Evolutionary conservation across 2,888 invertebrate species (phyloP).

Genomic region (Erebia aethiops): DNA sequence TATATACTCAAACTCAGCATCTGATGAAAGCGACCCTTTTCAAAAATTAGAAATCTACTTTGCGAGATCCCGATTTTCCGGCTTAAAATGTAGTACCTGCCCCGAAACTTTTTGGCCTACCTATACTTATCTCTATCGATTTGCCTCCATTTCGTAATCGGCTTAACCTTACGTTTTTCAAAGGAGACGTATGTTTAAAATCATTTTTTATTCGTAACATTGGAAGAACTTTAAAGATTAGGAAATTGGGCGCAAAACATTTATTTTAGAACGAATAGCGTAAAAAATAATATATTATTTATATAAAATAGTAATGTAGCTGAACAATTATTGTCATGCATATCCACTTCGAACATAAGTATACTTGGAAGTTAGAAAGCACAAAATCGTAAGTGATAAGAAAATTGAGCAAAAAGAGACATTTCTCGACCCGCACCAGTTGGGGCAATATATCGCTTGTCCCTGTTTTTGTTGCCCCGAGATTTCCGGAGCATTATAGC

Average conservation of each 20-base stretch:
- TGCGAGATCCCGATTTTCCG: slow-evolving; percentile 18
- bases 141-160: slow-evolving; percentile 7
- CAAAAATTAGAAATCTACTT: slow-evolving; percentile 24
- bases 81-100: slow-evolving; percentile 21
- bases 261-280: not conserved
- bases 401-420: slow-evolving; percentile 17
- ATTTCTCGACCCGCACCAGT: slow-evolving; percentile 19
- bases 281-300: no score
- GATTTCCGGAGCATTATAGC: slow-evolving; percentile 50
- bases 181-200: not conserved
- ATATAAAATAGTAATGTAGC: no score
- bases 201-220: slow-evolving; percentile 1
- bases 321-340: no score
- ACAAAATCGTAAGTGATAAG: no score
- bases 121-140: not conserved
- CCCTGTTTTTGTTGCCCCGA: slow-evolving; percentile 44
- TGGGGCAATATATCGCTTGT: slow-evolving; percentile 29
- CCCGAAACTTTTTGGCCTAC: slow-evolving; percentile 8
- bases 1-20: not conserved
- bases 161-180: slow-evolving; percentile 10
- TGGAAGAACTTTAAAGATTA: no score
- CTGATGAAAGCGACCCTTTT: slow-evolving; percentile 22
- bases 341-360: no score
- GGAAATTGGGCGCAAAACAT: not conserved
- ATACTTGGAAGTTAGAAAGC: no score